A percentile compares a stretch with the other conserved stretches of the same genome.
Conservation (phyloP, 2,888 invertebrate genomes). For the Phortica okadai region DNA sequence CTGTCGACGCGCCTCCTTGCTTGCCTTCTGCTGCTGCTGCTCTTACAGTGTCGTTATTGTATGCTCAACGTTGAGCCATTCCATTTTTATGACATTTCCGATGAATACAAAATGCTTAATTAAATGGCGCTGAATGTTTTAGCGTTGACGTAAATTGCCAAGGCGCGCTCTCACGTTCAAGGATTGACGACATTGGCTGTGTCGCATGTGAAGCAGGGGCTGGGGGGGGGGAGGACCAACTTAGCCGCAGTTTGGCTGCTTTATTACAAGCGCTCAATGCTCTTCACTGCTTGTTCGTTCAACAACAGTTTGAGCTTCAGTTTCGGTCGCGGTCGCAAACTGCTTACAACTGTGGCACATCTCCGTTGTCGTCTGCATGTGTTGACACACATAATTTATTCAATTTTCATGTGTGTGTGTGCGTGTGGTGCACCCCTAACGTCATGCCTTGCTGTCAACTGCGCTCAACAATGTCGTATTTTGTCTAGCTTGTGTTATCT, state of each 20-base stretch:
- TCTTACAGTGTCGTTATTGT: no score
- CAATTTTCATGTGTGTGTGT: conserved; percentile 59
- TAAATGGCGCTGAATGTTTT: conserved; percentile 62
- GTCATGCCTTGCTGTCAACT: neutral
- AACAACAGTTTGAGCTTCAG: neutral
- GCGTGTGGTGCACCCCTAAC: conserved; percentile 21
- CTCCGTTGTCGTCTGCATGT: conserved; percentile 55
- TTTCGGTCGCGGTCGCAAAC: neutral
- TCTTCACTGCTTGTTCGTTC: neutral
- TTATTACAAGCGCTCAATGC: conserved; percentile 3
- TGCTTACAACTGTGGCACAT: neutral
- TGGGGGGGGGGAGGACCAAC: conserved; percentile 31
- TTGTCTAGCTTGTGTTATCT: conserved; percentile 32
- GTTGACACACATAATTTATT: conserved; percentile 72
- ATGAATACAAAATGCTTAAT: conserved; percentile 75
- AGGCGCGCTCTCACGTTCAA: conserved; percentile 6
- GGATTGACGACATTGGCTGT: neutral
- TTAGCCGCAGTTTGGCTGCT: conserved; percentile 35
- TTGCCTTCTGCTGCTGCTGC: no score
- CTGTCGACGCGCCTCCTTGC: no score
- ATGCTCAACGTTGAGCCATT: conserved; percentile 45
- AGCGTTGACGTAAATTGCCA: conserved; percentile 18
- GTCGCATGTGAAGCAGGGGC: neutral
- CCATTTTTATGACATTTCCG: conserved; percentile 69
- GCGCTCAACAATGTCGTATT: conserved; percentile 23